Base-by-base conservation (phyloP, 2,797 vertebrate genomes). In the Lophius americanus region DNA sequence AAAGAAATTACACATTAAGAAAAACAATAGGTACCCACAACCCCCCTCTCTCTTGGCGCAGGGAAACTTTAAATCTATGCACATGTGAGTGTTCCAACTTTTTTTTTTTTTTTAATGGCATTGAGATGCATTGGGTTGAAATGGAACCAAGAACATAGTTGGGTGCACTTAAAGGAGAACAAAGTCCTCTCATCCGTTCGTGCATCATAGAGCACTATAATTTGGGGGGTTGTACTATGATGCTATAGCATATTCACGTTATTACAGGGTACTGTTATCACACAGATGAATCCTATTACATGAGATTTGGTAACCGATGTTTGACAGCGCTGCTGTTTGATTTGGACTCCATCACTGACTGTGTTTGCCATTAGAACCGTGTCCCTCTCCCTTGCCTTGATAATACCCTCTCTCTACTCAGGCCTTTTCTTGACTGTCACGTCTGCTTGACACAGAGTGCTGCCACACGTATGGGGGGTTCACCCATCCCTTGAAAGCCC, bases 381-480 rank as follows among this genome's bases (percentile, higher is more conserved):
- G 32, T 76, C 68, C 60, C 70, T 76, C 82, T 54, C 73, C 76
- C 69, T 69, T 69, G 79, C 69, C 76, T 72, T 84, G 79, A 88
- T 89, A 83, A 82, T 83, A 85, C 73, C 72, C 78, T 71, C 75
- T 79, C 84, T 87, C 81, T 69, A 71, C 64, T 69, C 71, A 53
- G 80, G 74, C 79, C 78, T 73, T 85, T 85, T 88, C 85, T 83
- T 85, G 81, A 90, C 85, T 90, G 88, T 88, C 88, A 90, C 68
- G 80, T 92, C 88, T 92, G 86, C 74, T 84, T 88, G 89, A 91
- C 90, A 93, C 89, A 90, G 91, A 92, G 90, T 92, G 90, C 91
- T 91, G 89, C 90, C 90, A 88, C 86, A 81, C 78, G 73, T 90
- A 90, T 92, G 80, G 89, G 89, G 23, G 85, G 76, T 81, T 83